Base-by-base conservation (phyloP, 1,140 invertebrate species). In the Neomicropteryx cornuta region DNA sequence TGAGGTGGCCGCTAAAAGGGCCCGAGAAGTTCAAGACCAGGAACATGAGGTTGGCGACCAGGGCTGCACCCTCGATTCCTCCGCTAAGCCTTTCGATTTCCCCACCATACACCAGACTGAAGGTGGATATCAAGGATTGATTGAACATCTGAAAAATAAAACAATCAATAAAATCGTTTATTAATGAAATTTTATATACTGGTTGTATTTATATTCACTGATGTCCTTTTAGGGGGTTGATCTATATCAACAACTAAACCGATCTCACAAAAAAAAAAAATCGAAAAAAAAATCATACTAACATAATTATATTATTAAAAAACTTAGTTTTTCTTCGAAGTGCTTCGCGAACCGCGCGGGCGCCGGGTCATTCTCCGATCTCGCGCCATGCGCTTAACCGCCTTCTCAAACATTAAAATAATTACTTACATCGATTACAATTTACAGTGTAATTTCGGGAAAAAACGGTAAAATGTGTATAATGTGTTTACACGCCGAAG, bases 1-100 rank as follows among this genome's bases (percentile, higher is more conserved):
- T 60, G 28, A 79, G 52, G 1, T 76, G 78, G 1, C 77, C 79
- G 18, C 77, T 71, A 29, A 81, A 65, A 3, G 81, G 56, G 13
- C 76, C 81, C 23, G 79, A 77, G 43, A 83, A 81, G 55, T 82
- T 83, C 3, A 76, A 61, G 4, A 77, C 72, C 33, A 79, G 70
- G 37, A 79, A 71, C 51, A 79, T 74, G 1, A 77, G 63, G 55
- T 78, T 77, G 44, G 78, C 70, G 16, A 84, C 77, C n/a, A 81
- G 44, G 0, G 79, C 74, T 0, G 77, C 73, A n/a, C 75, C 75
- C 2, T 74, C 72, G 0, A 79, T 81, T n/a, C 67, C 68, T 17
- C 77, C 63, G 1, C 75, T 65, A 56, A 83, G 72, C 1, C 69
- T 61, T 38, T 69, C 57, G 22, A 83, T 57, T 29, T 73, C 66